Evolutionary conservation across 2,797 vertebrate species (phyloP).

Genomic region (Parambassis ranga): DNA sequence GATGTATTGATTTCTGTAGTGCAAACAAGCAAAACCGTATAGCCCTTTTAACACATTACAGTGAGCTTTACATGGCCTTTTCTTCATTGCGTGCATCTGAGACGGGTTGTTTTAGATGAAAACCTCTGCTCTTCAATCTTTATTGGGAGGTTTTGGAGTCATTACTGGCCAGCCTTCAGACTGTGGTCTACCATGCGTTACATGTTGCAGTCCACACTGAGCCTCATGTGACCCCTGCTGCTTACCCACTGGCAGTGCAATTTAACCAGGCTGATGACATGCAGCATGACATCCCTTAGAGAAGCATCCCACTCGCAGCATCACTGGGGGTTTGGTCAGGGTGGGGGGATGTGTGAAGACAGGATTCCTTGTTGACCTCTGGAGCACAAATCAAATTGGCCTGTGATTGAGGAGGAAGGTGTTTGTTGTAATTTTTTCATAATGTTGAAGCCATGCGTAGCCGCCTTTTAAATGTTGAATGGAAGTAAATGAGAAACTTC

Average conservation of each 20-base stretch:
- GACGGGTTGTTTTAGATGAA: slow-evolving; percentile 56
- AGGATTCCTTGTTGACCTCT: slow-evolving; percentile 60
- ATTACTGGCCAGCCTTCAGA: slow-evolving; percentile 77
- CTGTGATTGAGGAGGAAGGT: slow-evolving; percentile 30
- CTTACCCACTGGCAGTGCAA: slow-evolving; percentile 81
- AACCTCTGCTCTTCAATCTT: slow-evolving; percentile 73
- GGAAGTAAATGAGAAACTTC: slow-evolving; percentile 50
- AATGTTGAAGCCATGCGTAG: slow-evolving; percentile 41
- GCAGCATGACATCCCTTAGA: slow-evolving; percentile 71
- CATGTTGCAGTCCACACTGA: slow-evolving; percentile 73
- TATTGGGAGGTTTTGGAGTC: slow-evolving; percentile 76
- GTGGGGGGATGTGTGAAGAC: slow-evolving; percentile 36
- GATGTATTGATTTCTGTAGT: slow-evolving; percentile 63
- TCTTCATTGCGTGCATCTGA: slow-evolving; percentile 10
- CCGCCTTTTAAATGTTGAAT: slow-evolving; percentile 51
- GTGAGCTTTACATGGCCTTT: slow-evolving; percentile 34
- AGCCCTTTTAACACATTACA: slow-evolving; percentile 39
- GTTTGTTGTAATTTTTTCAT: slow-evolving; percentile 35
- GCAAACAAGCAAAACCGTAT: slow-evolving; percentile 39
- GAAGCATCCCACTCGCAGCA: slow-evolving; percentile 51
- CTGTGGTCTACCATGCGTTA: slow-evolving; percentile 77
- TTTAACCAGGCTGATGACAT: slow-evolving; percentile 81
- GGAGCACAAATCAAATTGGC: slow-evolving; percentile 63
- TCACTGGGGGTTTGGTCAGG: slow-evolving; percentile 28
- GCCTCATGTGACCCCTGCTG: slow-evolving; percentile 86